Conservation (phyloP, 2,113 vertebrate species). For the Apistogramma diplotaenia region DNA sequence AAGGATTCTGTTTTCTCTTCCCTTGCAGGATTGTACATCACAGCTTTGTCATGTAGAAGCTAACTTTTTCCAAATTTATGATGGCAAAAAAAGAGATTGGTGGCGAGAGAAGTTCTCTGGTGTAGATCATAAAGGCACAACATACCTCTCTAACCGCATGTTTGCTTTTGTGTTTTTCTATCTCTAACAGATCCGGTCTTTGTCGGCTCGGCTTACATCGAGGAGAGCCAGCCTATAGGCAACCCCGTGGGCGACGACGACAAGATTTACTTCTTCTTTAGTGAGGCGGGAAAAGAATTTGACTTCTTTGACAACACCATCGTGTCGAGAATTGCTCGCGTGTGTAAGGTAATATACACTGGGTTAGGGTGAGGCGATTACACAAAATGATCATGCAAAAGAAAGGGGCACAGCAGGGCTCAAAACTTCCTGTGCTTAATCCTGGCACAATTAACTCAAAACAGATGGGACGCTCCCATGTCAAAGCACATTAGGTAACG, state of each 20-base stretch:
- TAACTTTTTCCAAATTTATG: neutral
- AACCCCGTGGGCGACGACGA: conserved; percentile 81
- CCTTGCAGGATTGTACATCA: neutral
- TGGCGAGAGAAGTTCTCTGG: neutral
- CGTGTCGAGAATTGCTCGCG: conserved; percentile 88
- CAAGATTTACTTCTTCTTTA: conserved; percentile 98
- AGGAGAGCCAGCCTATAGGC: conserved; percentile 80
- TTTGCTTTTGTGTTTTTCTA: neutral
- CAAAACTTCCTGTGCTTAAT: conserved; percentile 35
- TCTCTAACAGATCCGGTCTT: conserved; percentile 84
- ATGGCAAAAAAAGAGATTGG: neutral
- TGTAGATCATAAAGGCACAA: neutral
- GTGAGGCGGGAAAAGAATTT: conserved; percentile 90
- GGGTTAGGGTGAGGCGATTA: neutral
- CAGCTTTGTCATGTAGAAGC: neutral
- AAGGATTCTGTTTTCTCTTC: conserved; percentile 7
- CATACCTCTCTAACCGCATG: neutral
- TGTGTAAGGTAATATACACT: conserved; percentile 87
- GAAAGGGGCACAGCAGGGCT: neutral
- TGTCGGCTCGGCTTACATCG: conserved; percentile 88
- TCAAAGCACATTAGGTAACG: conserved; percentile 14
- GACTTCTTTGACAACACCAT: conserved; percentile 95
- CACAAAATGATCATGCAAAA: neutral
- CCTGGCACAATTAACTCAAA: conserved; percentile 24
- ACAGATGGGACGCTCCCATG: conserved; percentile 11